These are phyloP conservation scores for Zosterops borbonicus DNA, from an alignment of 2,113 vertebrate species.

Conservation along the genomic window DNA sequence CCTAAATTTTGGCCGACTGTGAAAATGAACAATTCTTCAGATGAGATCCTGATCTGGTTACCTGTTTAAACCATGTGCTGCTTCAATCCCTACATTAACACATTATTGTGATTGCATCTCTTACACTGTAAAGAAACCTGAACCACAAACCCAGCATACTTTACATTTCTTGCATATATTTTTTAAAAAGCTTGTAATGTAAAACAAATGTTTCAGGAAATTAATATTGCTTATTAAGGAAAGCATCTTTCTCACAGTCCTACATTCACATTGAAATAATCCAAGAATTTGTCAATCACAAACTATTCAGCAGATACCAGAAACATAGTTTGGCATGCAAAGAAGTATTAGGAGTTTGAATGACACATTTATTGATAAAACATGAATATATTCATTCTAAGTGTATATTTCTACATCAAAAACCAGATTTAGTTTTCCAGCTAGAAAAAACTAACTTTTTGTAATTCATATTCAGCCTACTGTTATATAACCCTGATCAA, in stretches of 20 bases:
- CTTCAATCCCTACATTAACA: neutral
- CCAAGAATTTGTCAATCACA: conserved; percentile 66
- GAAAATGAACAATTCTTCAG: neutral
- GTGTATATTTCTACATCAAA: neutral
- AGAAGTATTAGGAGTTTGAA: conserved; percentile 16
- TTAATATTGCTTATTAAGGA: neutral
- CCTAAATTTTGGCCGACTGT: neutral
- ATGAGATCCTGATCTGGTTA: neutral
- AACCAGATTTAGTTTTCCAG: neutral
- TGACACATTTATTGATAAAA: neutral
- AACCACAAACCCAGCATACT: neutral
- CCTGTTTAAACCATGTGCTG: neutral
- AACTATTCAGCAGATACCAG: conserved; percentile 64
- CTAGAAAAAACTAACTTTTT: neutral
- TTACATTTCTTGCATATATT: neutral
- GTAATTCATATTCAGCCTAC: no score
- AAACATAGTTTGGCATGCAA: conserved; percentile 54
- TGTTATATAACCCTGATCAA: no score
- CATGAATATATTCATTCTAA: neutral
- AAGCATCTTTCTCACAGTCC: conserved; percentile 45
- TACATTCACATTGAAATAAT: conserved; percentile 64
- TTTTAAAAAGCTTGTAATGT: neutral
- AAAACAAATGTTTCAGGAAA: neutral
- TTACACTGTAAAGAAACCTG: accelerated
- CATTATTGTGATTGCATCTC: neutral